These are phyloP conservation scores for Drosophila bifasciata DNA, from an alignment of 1,140 invertebrate genomes.

Conservation along the genomic window DNA sequence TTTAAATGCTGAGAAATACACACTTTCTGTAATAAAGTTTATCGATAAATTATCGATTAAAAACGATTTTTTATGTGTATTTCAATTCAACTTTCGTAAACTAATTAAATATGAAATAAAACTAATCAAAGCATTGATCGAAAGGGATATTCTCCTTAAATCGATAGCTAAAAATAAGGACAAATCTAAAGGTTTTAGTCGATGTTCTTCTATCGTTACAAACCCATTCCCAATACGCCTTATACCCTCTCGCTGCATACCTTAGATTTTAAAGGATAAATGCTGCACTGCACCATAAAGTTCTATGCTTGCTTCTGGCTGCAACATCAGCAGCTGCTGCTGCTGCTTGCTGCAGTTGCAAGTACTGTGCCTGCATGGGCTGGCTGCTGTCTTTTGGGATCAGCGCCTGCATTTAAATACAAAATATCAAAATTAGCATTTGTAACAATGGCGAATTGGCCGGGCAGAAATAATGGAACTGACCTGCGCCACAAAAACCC, in stretches of 20 bases:
- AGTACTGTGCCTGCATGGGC: slow-evolving; percentile 18
- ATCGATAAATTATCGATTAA: no score
- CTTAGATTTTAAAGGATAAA: slow-evolving; percentile 46
- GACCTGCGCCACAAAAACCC: slow-evolving; percentile 62
- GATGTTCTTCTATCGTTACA: background rate
- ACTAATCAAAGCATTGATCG: no score
- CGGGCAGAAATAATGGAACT: slow-evolving; percentile 74
- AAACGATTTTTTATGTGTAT: no score
- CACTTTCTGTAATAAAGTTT: no score
- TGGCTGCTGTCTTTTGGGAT: slow-evolving; percentile 16
- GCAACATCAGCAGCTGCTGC: slow-evolving; percentile 21
- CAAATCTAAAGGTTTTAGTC: no score
- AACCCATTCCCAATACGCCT: background rate
- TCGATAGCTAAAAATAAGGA: no score
- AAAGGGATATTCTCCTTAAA: no score
- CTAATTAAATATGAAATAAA: no score
- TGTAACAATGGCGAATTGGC: slow-evolving; percentile 83
- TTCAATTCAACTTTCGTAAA: no score
- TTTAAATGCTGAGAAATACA: background rate
- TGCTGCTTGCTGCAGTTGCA: slow-evolving; percentile 27
- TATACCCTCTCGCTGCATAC: slow-evolving; percentile 17
- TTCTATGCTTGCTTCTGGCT: slow-evolving; percentile 46
- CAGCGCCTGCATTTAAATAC: slow-evolving; percentile 72
- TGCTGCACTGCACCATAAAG: slow-evolving; percentile 43
- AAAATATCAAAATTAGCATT: slow-evolving; percentile 83